These are phyloP conservation scores for Beris morrisii DNA, from an alignment of 2,888 invertebrate species.

Conservation along the genomic window DNA sequence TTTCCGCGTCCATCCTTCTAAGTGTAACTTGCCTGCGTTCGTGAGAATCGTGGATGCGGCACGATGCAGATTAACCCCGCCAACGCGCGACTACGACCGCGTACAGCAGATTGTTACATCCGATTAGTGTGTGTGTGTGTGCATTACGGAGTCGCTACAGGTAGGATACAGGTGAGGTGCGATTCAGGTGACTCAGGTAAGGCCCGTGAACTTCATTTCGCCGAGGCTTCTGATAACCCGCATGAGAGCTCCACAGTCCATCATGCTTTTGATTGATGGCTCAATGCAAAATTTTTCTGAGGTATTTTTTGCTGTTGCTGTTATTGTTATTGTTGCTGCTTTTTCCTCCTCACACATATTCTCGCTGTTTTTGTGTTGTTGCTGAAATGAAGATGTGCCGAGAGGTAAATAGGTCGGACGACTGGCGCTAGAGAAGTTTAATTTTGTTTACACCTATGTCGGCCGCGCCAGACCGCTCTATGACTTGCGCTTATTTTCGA, in stretches of 20 bases:
- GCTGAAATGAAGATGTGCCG: constrained; percentile 29
- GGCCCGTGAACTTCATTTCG: constrained; percentile 14
- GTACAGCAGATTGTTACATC: constrained; percentile 23
- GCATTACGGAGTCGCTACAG: constrained; percentile 12
- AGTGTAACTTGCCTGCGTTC: constrained; percentile 4
- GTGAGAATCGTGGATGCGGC: constrained; percentile 22
- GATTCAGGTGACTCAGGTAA: not conserved
- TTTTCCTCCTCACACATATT: constrained; percentile 28
- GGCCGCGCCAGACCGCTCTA: constrained; percentile 19
- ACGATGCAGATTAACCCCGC: constrained; percentile 20
- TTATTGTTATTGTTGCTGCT: constrained; percentile 17
- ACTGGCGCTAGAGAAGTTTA: constrained; percentile 32
- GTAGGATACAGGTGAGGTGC: constrained; percentile 33
- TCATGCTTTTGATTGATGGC: constrained; percentile 42
- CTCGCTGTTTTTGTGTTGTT: constrained; percentile 2
- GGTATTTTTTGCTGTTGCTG: constrained; percentile 33
- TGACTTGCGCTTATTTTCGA: constrained; percentile 21
- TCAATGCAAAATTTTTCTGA: constrained; percentile 41
- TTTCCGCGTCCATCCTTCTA: constrained; percentile 1
- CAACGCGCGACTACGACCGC: constrained; percentile 16
- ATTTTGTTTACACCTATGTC: constrained; percentile 28
- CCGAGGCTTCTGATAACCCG: constrained; percentile 23
- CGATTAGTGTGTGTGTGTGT: too few species aligned
- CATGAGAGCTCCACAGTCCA: constrained; percentile 37
- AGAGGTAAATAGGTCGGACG: constrained; percentile 29